These are phyloP conservation scores for Sinocyclocheilus anophthalmus DNA, from an alignment of 2,113 vertebrate species.

Conservation along the genomic window DNA sequence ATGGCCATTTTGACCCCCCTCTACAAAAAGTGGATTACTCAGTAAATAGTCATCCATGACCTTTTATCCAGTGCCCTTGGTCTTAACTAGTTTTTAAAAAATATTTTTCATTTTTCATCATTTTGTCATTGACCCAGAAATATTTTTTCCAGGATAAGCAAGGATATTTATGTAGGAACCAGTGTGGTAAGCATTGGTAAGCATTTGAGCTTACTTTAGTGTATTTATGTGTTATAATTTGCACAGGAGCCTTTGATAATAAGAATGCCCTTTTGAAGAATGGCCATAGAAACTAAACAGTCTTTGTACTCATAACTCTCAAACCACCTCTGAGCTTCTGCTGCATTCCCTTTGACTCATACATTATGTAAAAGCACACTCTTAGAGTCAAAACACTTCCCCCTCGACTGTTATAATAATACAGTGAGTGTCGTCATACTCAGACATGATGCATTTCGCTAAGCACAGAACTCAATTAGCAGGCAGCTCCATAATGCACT, in stretches of 20 bases:
- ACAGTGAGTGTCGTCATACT: slow-evolving; percentile 22
- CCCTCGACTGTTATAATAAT: background rate
- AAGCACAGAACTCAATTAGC: background rate
- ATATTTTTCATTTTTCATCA: too few relatives aligned
- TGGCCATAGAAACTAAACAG: background rate
- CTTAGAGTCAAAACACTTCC: slow-evolving; percentile 19
- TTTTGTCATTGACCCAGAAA: too few relatives aligned
- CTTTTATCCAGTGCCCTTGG: too few relatives aligned
- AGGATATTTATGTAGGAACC: too few relatives aligned
- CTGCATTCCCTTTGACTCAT: slow-evolving; percentile 4
- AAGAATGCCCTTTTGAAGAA: slow-evolving; percentile 5
- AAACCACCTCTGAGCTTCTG: background rate
- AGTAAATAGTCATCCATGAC: too few relatives aligned
- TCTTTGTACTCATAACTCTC: background rate
- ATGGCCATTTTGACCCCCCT: too few relatives aligned
- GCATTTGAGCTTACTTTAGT: too few relatives aligned
- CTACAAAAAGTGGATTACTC: too few relatives aligned
- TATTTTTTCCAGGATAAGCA: too few relatives aligned
- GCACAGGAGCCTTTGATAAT: slow-evolving; percentile 3
- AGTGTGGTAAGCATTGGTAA: too few relatives aligned
- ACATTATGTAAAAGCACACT: slow-evolving; percentile 5
- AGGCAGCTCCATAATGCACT: slow-evolving; percentile 3
- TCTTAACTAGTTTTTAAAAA: too few relatives aligned
- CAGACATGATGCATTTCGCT: background rate
- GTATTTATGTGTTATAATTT: too few relatives aligned